Conservation (phyloP, 1,140 invertebrate genomes). For the Asobara japonica region DNA sequence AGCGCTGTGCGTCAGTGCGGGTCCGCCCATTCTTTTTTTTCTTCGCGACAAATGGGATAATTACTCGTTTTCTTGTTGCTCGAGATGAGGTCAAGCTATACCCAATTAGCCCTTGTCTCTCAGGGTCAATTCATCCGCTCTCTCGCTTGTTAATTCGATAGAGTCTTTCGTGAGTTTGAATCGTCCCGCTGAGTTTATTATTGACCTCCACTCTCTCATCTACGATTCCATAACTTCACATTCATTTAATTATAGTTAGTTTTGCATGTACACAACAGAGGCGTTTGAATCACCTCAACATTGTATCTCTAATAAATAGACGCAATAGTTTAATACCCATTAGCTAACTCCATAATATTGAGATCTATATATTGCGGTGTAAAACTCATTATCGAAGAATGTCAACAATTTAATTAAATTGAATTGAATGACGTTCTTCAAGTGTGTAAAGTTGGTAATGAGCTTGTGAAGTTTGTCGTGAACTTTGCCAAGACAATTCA, state of each 20-base stretch:
- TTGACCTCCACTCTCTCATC: constrained; percentile 1
- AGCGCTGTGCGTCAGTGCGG: neutral
- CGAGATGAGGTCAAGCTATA: constrained; percentile 19
- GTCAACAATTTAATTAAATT: neutral
- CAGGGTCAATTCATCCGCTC: constrained; percentile 32
- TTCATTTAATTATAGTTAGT: constrained; percentile 5
- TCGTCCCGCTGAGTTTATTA: neutral
- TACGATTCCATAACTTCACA: constrained; percentile 12
- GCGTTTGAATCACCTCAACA: neutral
- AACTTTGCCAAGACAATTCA: neutral
- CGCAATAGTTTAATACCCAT: neutral
- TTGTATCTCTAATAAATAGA: neutral
- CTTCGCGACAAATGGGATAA: constrained; percentile 25
- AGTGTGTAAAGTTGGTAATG: neutral
- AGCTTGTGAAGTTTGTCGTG: neutral
- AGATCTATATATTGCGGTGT: no score
- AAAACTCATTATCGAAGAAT: no score
- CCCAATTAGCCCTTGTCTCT: constrained; percentile 34
- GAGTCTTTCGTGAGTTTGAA: constrained; percentile 5
- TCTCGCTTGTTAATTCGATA: constrained; percentile 24
- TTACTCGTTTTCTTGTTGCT: constrained; percentile 20
- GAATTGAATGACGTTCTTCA: neutral
- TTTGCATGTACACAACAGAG: neutral
- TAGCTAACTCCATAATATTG: neutral
- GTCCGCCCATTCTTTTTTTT: no score